A percentile compares a stretch with the other conserved stretches of the same genome.
Conservation (phyloP, 2,888 invertebrate genomes). For the Dendrolimus houi region DNA sequence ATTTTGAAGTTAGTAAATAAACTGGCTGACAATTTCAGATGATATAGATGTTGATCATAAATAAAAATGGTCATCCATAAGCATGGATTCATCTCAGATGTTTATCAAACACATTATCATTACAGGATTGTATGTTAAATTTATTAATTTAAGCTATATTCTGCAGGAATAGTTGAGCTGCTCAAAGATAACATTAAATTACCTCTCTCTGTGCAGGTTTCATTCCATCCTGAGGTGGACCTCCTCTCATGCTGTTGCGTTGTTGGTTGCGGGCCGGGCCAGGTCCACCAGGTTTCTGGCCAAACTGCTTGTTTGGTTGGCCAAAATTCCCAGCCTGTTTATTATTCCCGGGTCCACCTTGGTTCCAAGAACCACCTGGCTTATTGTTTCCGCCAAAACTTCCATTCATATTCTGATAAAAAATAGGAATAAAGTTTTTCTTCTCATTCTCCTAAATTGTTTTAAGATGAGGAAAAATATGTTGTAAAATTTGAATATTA, state of each 20-base stretch:
- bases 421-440: background rate
- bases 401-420: conserved; percentile 52
- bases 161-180: no score
- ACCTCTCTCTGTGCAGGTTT: conserved; percentile 59
- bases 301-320: conserved; percentile 26
- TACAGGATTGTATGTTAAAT: no score
- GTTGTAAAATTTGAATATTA: no score
- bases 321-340: conserved; percentile 32
- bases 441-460: no score
- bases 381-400: conserved; percentile 51
- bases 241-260: conserved; percentile 27
- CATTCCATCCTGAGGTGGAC: conserved; percentile 33
- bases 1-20: no score
- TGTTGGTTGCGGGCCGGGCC: conserved; percentile 39
- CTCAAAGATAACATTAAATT: conserved; percentile 3
- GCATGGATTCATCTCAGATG: no score
- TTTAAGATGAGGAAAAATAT: no score
- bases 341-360: conserved; percentile 32
- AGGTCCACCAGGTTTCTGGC: conserved; percentile 25
- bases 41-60: no score
- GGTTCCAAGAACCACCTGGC: conserved; percentile 37
- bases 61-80: no score
- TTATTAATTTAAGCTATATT: no score
- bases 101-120: no score
- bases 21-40: no score